Conservation (phyloP, 1,140 invertebrate genomes). For the Pseudoatta argentina region DNA sequence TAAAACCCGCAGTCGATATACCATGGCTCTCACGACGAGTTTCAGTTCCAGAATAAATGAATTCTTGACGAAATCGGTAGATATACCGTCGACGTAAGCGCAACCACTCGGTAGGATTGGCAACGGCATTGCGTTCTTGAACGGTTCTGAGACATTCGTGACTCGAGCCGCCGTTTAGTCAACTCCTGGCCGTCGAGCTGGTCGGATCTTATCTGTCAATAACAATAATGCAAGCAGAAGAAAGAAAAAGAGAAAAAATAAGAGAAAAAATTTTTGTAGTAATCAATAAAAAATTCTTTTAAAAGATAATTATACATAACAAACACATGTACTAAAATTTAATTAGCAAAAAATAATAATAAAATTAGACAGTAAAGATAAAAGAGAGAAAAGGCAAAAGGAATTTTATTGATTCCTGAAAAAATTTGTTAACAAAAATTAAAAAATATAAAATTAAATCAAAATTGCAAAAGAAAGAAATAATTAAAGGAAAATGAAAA, state of each 20-base stretch:
- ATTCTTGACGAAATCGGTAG: conserved; percentile 59
- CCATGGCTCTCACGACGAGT: conserved; percentile 51
- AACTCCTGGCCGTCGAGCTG: conserved; percentile 16
- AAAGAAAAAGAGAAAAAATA: background rate
- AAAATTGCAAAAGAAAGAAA: background rate
- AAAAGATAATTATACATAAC: background rate
- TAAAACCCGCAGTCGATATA: conserved; percentile 25
- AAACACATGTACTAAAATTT: background rate
- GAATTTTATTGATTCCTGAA: background rate
- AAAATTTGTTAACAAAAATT: background rate
- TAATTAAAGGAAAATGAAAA: background rate
- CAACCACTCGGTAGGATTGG: conserved; percentile 29
- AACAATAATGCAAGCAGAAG: background rate
- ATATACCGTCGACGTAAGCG: conserved; percentile 64
- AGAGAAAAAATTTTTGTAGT: background rate
- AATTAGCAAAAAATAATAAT: background rate
- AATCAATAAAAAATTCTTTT: background rate
- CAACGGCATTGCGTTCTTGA: background rate
- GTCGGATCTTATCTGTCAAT: background rate
- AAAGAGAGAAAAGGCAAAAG: background rate
- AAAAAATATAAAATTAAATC: background rate
- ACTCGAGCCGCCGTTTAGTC: conserved; percentile 12
- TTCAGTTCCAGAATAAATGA: conserved; percentile 68
- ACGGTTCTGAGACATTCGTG: conserved; percentile 1
- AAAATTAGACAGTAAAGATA: background rate